Base-by-base conservation (phyloP, 2,797 vertebrate genomes). In the Leptoclinus maculatus region DNA sequence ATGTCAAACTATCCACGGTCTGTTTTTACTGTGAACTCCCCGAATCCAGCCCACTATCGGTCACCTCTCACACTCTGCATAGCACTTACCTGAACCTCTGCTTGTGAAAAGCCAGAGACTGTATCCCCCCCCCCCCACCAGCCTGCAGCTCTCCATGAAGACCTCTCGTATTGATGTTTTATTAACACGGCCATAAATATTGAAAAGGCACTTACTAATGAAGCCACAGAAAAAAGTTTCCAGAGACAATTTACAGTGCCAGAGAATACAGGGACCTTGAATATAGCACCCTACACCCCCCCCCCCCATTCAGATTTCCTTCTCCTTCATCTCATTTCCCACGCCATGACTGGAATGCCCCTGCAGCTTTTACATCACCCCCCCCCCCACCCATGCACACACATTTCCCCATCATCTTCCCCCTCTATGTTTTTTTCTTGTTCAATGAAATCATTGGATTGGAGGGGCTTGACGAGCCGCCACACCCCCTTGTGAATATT, bases 171-270 rank as follows among this genome's bases (percentile, higher is more conserved):
- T 94, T 91, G 91, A 94, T 94, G 90, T 92, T 94, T 94, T 94
- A 95, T 94, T 93, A 94, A 94, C 87, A 67, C 60, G 36, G 85
- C 76, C 85, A 94, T 92, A 88, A 94, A 94, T 93, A 95, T 93
- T 92, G 84, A 92, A 93, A 87, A 71, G 91, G 92, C 93, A 85
- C 86, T 90, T 88, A 90, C 88, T 94, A 94, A 94, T 94, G 91
- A 93, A 92, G 88, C 86, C 79, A 82, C 32, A n/a, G 84, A 85
- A 73, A 89, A 68, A 88, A 87, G 81, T 82, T 82, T 91, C 78
- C 80, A 83, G 80, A 76, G 82, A 93, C 88, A 76, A 85, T 91
- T 89, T 87, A 87, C 80, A 80, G 85, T 73, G 38, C 38, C 41
- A 19, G 82, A 78, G 79, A 83, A 82, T 69, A 81, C 62, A 47